These are phyloP conservation scores for Morpho achilles DNA, from an alignment of 2,888 invertebrate genomes.

Conservation along the genomic window DNA sequence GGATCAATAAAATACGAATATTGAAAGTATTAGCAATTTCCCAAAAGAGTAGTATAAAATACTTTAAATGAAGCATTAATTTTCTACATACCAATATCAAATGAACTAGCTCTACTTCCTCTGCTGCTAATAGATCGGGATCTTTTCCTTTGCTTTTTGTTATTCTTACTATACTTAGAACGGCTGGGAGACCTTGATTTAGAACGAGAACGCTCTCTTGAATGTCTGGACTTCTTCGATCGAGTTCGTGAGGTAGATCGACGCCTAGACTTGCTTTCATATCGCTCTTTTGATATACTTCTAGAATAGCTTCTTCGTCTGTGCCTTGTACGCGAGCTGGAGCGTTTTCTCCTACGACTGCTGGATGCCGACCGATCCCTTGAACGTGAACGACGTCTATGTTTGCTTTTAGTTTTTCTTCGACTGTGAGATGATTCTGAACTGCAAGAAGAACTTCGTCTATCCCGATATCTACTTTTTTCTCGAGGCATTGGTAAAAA, in stretches of 20 bases:
- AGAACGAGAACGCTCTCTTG: constrained; percentile 50
- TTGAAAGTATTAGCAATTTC: no score
- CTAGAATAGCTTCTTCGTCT: constrained; percentile 60
- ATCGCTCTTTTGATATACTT: constrained; percentile 62
- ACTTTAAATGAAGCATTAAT: background rate
- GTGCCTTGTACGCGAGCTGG: constrained; percentile 52
- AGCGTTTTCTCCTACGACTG: constrained; percentile 53
- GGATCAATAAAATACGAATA: no score
- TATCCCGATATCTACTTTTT: constrained; percentile 62
- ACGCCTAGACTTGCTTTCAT: constrained; percentile 57
- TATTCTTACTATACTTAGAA: constrained; percentile 48
- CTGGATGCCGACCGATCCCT: constrained; percentile 60
- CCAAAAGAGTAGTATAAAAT: background rate
- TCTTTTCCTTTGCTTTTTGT: constrained; percentile 49
- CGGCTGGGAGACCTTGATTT: constrained; percentile 56
- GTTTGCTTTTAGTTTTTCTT: constrained; percentile 62
- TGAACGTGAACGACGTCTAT: constrained; percentile 60
- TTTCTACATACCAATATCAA: constrained; percentile 52
- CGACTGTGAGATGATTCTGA: constrained; percentile 67
- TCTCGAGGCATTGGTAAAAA: constrained; percentile 62
- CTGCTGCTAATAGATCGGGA: constrained; percentile 51
- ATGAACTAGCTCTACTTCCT: constrained; percentile 54
- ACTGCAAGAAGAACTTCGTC: constrained; percentile 61
- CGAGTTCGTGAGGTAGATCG: constrained; percentile 54
- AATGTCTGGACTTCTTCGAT: constrained; percentile 43